phyloP scores from a whole-genome alignment of 2,113 vertebrate genomes.

The Austrofundulus limnaeus region DNA sequence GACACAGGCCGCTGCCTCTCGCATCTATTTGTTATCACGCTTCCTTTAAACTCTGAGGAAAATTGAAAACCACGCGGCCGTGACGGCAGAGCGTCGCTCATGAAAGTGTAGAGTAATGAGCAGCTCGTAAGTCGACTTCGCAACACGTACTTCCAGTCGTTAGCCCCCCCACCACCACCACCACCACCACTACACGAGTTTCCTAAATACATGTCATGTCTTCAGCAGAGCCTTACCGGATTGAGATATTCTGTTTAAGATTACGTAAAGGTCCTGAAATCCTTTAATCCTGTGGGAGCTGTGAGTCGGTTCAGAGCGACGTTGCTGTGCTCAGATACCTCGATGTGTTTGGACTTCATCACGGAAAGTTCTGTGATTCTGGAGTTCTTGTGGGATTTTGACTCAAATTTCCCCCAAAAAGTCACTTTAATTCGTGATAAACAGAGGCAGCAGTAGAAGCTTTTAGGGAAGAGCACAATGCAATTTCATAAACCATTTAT shows the following conservation, averaged over 20 bases:
- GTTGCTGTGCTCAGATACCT: no score
- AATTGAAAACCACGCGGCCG: constrained; percentile 59
- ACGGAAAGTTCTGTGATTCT: no score
- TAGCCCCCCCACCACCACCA: no score
- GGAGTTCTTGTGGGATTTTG: no score
- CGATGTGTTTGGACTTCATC: no score
- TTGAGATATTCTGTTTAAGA: constrained; percentile 50
- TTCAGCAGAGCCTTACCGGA: constrained; percentile 41
- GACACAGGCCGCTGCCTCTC: constrained; percentile 37
- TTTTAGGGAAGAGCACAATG: no score
- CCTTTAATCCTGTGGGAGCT: constrained; percentile 54
- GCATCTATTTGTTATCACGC: constrained; percentile 55
- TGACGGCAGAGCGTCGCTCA: constrained; percentile 59
- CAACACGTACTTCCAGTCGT: constrained; percentile 30
- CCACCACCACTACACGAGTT: constrained; percentile 20
- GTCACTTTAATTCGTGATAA: no score
- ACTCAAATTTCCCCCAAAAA: no score
- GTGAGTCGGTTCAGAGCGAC: background rate
- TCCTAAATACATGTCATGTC: constrained; percentile 43
- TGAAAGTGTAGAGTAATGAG: constrained; percentile 47
- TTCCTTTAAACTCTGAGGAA: constrained; percentile 53
- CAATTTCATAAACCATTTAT: no score
- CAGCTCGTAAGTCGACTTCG: constrained; percentile 36
- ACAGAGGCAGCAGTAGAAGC: no score
- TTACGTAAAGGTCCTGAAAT: constrained; percentile 59